A percentile compares a stretch with the other conserved stretches of the same genome.
These are phyloP conservation scores for Clistopyga incitator DNA, from an alignment of 2,888 invertebrate genomes.

Conservation along the genomic window DNA sequence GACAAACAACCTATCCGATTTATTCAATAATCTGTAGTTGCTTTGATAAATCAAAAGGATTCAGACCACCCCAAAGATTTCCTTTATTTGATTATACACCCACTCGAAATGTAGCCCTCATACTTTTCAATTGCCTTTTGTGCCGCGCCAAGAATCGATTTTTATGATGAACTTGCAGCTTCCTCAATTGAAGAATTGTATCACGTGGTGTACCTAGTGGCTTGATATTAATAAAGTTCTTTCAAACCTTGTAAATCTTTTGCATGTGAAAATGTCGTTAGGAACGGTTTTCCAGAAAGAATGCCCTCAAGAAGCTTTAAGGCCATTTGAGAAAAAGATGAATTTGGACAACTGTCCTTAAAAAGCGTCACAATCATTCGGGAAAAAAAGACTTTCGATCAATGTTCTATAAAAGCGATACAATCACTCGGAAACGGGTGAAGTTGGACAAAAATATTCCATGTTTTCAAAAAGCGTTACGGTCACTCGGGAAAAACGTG, in stretches of 20 bases:
- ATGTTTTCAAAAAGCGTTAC: no score
- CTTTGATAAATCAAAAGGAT: conserved; percentile 30
- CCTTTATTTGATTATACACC: not conserved
- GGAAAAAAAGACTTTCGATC: no score
- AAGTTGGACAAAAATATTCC: no score
- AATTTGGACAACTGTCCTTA: no score
- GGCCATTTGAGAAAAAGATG: no score
- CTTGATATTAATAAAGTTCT: not conserved
- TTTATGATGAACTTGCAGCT: conserved; percentile 7
- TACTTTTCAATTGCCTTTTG: conserved; percentile 29
- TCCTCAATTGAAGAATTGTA: not conserved
- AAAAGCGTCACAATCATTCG: no score
- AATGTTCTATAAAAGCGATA: no score
- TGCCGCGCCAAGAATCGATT: not conserved
- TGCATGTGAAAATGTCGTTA: no score
- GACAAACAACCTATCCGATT: not conserved
- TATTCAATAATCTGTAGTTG: conserved; percentile 28
- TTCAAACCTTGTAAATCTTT: not conserved
- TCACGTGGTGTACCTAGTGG: not conserved
- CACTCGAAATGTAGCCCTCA: not conserved
- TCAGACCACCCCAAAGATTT: not conserved
- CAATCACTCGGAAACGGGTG: no score
- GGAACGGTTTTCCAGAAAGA: no score
- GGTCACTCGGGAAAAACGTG: no score
- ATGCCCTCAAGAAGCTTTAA: no score